Base-by-base conservation (phyloP, 2,888 invertebrate species). In the Myathropa florea region DNA sequence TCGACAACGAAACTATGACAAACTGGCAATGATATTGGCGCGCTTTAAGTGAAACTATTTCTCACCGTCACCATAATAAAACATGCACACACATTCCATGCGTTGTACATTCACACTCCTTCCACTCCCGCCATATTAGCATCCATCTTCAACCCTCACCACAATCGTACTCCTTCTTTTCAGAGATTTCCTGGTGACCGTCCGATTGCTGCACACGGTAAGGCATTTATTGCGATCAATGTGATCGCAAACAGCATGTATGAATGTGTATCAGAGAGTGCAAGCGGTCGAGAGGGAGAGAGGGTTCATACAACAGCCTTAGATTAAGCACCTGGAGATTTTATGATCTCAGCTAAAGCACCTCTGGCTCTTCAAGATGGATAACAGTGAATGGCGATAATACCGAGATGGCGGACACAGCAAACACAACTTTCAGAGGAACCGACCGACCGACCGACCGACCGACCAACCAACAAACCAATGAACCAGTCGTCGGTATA, bases 301-400 rank as follows among this genome's bases (percentile, higher is more conserved):
- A 63, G n/a, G 68, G 53, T 21, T 33, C 36, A 63, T 61, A 65
- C 80, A 77, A 73, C 73, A 75, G 83, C 73, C 70, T 86, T 79
- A 86, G 78, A 86, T 86, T 83, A 83, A 86, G 83, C 86, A 86
- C 83, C 86, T 86, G 86, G 86, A 86, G 83, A 83, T 86, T 79
- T 86, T 83, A 83, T 83, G 86, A 86, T 83, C 71, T 86, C 71
- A 79, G 73, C 70, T 75, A 79, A 83, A 60, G 79, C 83, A 83
- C 73, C 83, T 83, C 83, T 83, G 71, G 82, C 71, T 83, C 75
- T 78, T 57, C 21, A 70, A 82, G 83, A 83, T 86, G 86, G 83
- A 86, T 83, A 86, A 86, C 83, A 86, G 86, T 83, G 86, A 83
- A 83, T 83, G 79, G 82, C 83, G 83, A 83, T 75, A 82, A 67